Evolutionary conservation across 2,888 invertebrate genomes (phyloP).

Genomic region (Andrena chrysosceles): DNA sequence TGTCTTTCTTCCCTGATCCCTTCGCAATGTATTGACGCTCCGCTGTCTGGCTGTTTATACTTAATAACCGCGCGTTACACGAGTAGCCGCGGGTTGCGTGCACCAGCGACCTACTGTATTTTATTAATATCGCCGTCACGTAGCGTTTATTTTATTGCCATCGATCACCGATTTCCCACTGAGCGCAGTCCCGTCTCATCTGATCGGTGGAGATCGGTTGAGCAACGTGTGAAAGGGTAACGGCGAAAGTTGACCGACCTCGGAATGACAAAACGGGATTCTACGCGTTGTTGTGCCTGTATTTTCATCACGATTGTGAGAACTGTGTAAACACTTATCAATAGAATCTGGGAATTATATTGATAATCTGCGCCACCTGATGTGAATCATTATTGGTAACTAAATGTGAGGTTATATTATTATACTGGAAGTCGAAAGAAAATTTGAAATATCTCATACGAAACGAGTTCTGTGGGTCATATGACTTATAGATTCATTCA

Average conservation of each 20-base stretch:
- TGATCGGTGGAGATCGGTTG: conserved; percentile 14
- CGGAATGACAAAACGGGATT: background rate
- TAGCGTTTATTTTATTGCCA: conserved; percentile 15
- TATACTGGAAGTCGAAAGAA: too few species aligned
- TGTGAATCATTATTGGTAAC: too few species aligned
- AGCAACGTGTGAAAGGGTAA: conserved; percentile 7
- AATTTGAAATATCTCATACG: too few species aligned
- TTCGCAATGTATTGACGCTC: conserved; percentile 49
- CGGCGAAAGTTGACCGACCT: background rate
- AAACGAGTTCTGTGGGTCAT: too few species aligned
- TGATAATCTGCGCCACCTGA: too few species aligned
- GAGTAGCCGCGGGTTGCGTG: conserved; percentile 27
- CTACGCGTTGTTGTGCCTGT: background rate
- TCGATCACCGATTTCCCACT: conserved; percentile 39
- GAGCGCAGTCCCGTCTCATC: background rate
- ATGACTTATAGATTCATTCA: too few species aligned
- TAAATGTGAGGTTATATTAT: too few species aligned
- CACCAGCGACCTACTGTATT: conserved; percentile 39
- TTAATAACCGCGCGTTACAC: conserved; percentile 50
- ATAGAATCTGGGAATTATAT: too few species aligned
- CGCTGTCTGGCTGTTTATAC: conserved; percentile 53
- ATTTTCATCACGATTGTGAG: too few species aligned
- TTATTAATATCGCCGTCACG: conserved; percentile 40
- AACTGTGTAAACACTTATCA: too few species aligned
- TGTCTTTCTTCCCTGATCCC: conserved; percentile 44